Percentiles rank a stretch among this genome's conserved stretches.
These are phyloP conservation scores for mouse (Mus musculus) DNA, from an alignment of 2,113 vertebrate species.

Conservation along the genomic window DNA sequence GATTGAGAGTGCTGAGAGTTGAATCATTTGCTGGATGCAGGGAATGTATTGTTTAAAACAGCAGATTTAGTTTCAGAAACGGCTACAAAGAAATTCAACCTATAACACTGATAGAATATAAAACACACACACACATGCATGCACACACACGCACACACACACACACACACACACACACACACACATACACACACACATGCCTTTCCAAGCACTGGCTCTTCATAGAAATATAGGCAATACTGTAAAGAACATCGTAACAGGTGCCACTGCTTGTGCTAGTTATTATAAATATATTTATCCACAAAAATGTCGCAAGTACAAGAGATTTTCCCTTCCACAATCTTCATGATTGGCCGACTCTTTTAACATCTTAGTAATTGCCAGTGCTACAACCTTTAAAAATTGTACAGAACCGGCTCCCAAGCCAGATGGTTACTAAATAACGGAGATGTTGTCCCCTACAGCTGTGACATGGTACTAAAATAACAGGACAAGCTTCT, in stretches of 20 bases:
- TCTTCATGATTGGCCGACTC: neutral
- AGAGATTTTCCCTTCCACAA: neutral
- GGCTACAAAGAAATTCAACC: neutral
- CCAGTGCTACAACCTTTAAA: constrained; percentile 54
- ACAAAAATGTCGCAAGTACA: constrained; percentile 22
- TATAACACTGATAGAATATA: neutral
- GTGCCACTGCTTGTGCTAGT: neutral
- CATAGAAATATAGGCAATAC: neutral
- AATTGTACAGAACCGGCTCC: constrained; percentile 29
- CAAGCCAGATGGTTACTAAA: constrained; percentile 57
- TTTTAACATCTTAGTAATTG: constrained; percentile 66
- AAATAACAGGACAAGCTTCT: neutral
- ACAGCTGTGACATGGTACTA: neutral
- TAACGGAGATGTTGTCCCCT: constrained; percentile 39
- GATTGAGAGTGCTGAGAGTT: neutral
- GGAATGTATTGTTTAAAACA: neutral
- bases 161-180: too few relatives aligned
- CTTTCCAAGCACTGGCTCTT: neutral
- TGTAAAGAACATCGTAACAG: neutral
- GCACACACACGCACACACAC: too few relatives aligned
- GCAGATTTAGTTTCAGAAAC: neutral
- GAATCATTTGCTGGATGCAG: neutral
- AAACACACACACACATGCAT: too few relatives aligned
- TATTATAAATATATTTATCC: constrained; percentile 15
- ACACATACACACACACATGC: neutral